Base-by-base conservation (phyloP, 2,888 invertebrate genomes). In the Lymantria monacha region DNA sequence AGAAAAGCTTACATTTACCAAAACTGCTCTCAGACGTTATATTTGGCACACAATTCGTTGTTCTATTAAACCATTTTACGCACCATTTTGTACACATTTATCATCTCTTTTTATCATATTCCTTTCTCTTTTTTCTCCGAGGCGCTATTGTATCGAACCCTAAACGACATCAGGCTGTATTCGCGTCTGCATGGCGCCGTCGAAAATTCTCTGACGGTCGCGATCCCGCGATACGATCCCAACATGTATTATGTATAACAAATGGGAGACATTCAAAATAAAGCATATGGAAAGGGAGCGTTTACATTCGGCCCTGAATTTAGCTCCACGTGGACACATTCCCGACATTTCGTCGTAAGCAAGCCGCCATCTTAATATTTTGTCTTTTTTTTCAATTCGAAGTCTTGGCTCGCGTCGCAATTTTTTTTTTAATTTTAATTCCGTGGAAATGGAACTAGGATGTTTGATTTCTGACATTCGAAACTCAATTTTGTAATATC, bases 201-300 rank as follows among this genome's bases (percentile, higher is more conserved):
- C 83, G 80, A 71, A 85, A 85, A 89, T 88, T 85, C 86, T 78
- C 85, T 80, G 66, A 75, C 81, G 77, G 81, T 66, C 74, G 85
- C 85, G 89, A 90, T 90, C 80, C 81, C 73, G 80, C 81, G 88
- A 90, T 89, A 89, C 79, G 83, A 76, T 65, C 80, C 80, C 78
- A 75, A 84, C 85, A 89, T 88, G 88, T 86, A 87, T 90, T 85
- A 89, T 90, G 89, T 91, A 91, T 91, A 87, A 91, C 90, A 90
- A 89, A 91, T 91, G 89, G 86, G 85, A 87, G 82, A 87, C 86
- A 89, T 87, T 83, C 85, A 83, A 88, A 90, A 90, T 89, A 89
- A 89, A 88, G 79, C 81, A 80, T 69, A 65, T 59, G 57, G 64
- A 71, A 66, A 69, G 58, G 79, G 75, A 76, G 74, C 81, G 80